A percentile compares a stretch with the other conserved stretches of the same genome.
These are phyloP conservation scores for Natrix natrix DNA, from an alignment of 2,797 vertebrate species.

Conservation along the genomic window DNA sequence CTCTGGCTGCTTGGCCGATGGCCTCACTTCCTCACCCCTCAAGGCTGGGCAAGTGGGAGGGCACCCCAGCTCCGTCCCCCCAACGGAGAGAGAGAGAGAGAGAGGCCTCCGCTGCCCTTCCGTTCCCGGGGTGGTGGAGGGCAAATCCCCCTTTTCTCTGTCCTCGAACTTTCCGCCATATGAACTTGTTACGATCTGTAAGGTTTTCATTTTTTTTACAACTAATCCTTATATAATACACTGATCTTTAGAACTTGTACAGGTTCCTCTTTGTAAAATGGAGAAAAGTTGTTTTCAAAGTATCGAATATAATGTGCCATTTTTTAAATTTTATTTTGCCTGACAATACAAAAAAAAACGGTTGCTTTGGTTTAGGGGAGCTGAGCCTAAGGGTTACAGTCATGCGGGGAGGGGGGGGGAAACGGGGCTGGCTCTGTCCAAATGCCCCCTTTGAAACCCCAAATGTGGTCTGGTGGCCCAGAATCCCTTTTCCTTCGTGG, in stretches of 20 bases:
- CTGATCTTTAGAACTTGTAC: conserved; percentile 67
- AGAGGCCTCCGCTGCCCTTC: not conserved
- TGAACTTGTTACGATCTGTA: conserved; percentile 61
- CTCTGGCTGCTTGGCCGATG: not conserved
- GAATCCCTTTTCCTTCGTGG: not conserved
- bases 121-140: too few relatives aligned
- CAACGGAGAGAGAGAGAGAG: not conserved
- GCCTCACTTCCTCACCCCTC: conserved; percentile 22
- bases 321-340: conserved; percentile 51
- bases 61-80: not conserved
- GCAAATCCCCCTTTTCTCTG: not conserved
- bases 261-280: conserved; percentile 73
- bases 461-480: not conserved
- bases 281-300: conserved; percentile 79
- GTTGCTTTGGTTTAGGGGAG: conserved; percentile 67
- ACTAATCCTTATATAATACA: conserved; percentile 44
- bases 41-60: fast-evolving
- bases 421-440: not conserved
- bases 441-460: not conserved
- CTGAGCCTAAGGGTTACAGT: conserved; percentile 69
- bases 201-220: conserved; percentile 62
- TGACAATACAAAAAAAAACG: conserved; percentile 81
- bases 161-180: conserved; percentile 55
- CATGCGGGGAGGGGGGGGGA: fast-evolving
- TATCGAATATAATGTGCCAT: conserved; percentile 85